These are phyloP conservation scores for Megaceryle alcyon DNA, from an alignment of 2,797 vertebrate genomes.

Conservation along the genomic window DNA sequence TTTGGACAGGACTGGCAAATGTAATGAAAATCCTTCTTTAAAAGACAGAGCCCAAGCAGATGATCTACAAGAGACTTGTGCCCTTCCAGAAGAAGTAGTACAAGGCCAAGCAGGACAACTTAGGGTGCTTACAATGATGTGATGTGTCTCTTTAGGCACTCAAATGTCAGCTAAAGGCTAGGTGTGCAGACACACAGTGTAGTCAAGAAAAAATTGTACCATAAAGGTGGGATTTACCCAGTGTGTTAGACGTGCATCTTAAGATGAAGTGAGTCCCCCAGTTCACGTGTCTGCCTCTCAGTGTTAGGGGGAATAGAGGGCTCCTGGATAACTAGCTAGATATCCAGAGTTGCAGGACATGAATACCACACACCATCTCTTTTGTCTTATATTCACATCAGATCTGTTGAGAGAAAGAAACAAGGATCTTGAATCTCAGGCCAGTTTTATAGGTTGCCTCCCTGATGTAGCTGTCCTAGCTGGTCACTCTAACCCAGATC, in stretches of 20 bases:
- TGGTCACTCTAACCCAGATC: not conserved
- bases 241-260: not conserved
- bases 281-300: not conserved
- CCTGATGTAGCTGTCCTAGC: not conserved
- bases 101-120: not conserved
- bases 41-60: not conserved
- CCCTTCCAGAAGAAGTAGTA: not conserved
- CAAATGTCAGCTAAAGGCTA: not conserved
- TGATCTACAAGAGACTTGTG: not conserved
- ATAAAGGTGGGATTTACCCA: not conserved
- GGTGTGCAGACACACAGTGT: not conserved
- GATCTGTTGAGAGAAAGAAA: not conserved
- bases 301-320: not conserved
- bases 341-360: not conserved
- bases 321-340: not conserved
- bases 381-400: not conserved
- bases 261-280: not conserved
- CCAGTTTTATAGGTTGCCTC: not conserved
- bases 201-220: not conserved
- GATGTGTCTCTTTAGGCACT: not conserved
- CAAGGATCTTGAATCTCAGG: not conserved
- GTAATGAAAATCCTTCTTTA: not conserved
- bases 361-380: not conserved
- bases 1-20: not conserved
- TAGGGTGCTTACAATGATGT: not conserved